Evolutionary conservation across 2,888 invertebrate genomes (phyloP).

Genomic region (Hipparchia semele): DNA sequence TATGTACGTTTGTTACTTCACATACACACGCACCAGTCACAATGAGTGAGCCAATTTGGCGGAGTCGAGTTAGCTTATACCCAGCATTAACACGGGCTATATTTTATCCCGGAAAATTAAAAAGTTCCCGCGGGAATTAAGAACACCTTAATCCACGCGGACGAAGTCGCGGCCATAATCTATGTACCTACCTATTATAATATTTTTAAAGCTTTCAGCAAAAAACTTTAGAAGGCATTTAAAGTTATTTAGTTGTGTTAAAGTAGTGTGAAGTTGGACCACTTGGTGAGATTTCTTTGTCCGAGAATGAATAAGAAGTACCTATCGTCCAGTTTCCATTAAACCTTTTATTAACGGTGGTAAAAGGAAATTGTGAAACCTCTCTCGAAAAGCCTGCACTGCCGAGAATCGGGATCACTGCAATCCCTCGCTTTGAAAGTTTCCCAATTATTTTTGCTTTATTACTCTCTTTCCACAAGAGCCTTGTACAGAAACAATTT

Average conservation of each 20-base stretch:
- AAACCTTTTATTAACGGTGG: constrained; percentile 28
- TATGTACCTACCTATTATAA: no score
- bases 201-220: no score
- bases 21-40: no score
- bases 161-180: no score
- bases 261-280: background rate
- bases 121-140: no score
- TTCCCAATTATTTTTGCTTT: constrained; percentile 36
- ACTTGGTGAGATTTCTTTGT: constrained; percentile 1
- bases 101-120: no score
- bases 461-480: constrained; percentile 31
- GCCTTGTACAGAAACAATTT: constrained; percentile 31
- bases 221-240: background rate
- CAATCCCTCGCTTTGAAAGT: constrained; percentile 28
- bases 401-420: constrained; percentile 31
- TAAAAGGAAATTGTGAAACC: constrained; percentile 27
- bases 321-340: constrained; percentile 21
- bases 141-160: no score
- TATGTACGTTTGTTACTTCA: no score
- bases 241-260: background rate
- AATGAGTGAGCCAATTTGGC: no score
- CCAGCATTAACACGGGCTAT: no score
- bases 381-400: constrained; percentile 24
- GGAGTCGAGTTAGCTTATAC: no score
- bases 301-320: constrained; percentile 15